These are phyloP conservation scores for Chaenodraco wilsoni DNA, from an alignment of 2,797 vertebrate genomes.

Conservation along the genomic window DNA sequence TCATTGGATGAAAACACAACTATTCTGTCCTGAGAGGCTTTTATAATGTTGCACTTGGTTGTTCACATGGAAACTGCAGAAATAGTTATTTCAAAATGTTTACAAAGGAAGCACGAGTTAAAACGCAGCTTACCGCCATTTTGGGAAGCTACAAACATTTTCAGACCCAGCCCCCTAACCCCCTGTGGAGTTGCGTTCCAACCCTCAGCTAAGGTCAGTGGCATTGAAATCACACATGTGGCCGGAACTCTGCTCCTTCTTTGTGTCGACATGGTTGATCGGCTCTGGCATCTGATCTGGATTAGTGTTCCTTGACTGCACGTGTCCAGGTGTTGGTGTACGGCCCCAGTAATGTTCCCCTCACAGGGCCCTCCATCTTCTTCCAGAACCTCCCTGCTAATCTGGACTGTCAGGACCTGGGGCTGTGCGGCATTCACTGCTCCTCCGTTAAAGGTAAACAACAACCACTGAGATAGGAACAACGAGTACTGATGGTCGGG, in stretches of 20 bases:
- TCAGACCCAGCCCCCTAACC: neutral
- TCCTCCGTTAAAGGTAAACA: constrained; percentile 64
- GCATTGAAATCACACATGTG: constrained; percentile 5
- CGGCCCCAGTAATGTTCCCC: constrained; percentile 78
- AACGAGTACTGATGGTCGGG: neutral
- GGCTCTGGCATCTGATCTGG: constrained; percentile 6
- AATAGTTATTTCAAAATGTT: constrained; percentile 1
- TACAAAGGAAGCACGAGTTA: neutral
- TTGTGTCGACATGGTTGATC: neutral
- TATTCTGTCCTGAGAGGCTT: neutral
- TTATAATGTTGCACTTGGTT: neutral
- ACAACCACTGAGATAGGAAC: constrained; percentile 17
- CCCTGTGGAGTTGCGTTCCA: neutral
- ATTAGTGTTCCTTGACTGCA: constrained; percentile 69
- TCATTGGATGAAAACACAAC: no score
- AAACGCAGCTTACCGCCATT: neutral
- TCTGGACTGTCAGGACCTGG: constrained; percentile 71
- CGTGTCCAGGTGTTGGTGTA: constrained; percentile 76
- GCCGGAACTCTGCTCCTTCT: neutral
- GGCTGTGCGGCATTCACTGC: constrained; percentile 57
- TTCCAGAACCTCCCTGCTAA: constrained; percentile 69
- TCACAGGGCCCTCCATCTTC: constrained; percentile 68
- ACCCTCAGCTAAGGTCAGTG: neutral
- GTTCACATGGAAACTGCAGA: neutral
- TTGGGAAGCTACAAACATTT: neutral